Conservation (phyloP, 2,113 vertebrate species). For the Halcyon malimbica region DNA sequence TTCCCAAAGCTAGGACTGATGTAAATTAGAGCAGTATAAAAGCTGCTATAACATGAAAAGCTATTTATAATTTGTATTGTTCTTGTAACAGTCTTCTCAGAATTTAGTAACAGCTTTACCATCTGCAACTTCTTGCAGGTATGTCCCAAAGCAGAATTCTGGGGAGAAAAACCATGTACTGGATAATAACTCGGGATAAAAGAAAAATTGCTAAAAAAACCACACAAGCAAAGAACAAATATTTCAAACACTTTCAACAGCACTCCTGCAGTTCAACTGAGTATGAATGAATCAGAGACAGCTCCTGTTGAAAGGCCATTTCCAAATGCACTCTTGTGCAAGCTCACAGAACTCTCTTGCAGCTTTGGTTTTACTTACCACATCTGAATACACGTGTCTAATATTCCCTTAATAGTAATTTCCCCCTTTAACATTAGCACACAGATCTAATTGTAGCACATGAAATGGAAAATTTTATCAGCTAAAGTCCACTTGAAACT, state of each 20-base stretch:
- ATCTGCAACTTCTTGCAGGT: background rate
- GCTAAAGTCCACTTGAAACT: background rate
- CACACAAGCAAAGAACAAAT: background rate
- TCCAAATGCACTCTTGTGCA: background rate
- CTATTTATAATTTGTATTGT: background rate
- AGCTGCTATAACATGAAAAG: background rate
- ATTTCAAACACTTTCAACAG: background rate
- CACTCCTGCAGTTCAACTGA: background rate
- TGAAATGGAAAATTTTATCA: background rate
- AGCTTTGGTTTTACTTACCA: background rate
- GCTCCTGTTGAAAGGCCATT: background rate
- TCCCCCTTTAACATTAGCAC: background rate
- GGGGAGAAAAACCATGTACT: background rate
- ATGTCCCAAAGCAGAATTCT: background rate
- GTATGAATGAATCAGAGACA: background rate
- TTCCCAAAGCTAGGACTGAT: background rate
- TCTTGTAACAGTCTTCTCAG: background rate
- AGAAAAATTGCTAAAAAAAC: background rate
- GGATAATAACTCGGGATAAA: background rate
- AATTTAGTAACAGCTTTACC: background rate
- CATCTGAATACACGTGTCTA: accelerated
- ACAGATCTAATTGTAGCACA: background rate
- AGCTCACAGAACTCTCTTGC: background rate
- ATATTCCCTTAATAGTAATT: background rate
- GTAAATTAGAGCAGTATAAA: background rate